These are phyloP conservation scores for Octopus sinensis DNA, from an alignment of 1,140 invertebrate genomes.

Conservation along the genomic window DNA sequence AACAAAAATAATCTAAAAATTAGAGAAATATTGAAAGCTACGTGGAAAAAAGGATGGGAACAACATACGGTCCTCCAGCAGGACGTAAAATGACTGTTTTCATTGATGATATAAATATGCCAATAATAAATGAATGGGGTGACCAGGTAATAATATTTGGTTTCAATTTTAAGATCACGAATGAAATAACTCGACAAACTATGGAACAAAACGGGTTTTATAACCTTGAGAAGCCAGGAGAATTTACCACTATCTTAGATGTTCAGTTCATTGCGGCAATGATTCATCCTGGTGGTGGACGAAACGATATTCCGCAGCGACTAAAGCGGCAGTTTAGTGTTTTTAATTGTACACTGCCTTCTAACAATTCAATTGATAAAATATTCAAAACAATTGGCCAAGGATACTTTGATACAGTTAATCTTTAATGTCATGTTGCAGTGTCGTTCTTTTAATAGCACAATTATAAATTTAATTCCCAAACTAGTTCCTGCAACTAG, in stretches of 20 bases:
- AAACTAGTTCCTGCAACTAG: slow-evolving; percentile 83
- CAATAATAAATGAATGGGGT: slow-evolving; percentile 92
- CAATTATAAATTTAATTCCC: too few relatives aligned
- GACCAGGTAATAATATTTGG: slow-evolving; percentile 69
- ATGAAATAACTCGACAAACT: slow-evolving; percentile 91
- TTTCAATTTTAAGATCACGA: slow-evolving; percentile 65
- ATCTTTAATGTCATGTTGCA: too few relatives aligned
- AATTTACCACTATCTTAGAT: slow-evolving; percentile 87
- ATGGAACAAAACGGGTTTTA: slow-evolving; percentile 98
- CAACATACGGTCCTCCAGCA: slow-evolving; percentile 86
- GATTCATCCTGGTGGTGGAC: slow-evolving; percentile 89
- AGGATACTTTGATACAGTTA: too few relatives aligned
- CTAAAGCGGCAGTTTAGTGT: slow-evolving; percentile 91
- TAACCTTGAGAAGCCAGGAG: slow-evolving; percentile 91
- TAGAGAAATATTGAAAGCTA: slow-evolving; percentile 93
- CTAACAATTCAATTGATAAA: slow-evolving; percentile 79
- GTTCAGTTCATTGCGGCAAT: slow-evolving; percentile 83
- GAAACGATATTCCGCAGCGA: slow-evolving; percentile 92
- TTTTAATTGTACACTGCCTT: slow-evolving; percentile 90
- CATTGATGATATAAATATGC: slow-evolving; percentile 92
- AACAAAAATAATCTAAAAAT: too few relatives aligned
- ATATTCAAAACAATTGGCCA: too few relatives aligned
- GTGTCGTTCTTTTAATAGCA: too few relatives aligned
- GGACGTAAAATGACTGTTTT: slow-evolving; percentile 91
- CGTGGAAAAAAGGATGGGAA: slow-evolving; percentile 90